phyloP scores from a whole-genome alignment of 2,888 invertebrate genomes.

The Plusia festucae region DNA sequence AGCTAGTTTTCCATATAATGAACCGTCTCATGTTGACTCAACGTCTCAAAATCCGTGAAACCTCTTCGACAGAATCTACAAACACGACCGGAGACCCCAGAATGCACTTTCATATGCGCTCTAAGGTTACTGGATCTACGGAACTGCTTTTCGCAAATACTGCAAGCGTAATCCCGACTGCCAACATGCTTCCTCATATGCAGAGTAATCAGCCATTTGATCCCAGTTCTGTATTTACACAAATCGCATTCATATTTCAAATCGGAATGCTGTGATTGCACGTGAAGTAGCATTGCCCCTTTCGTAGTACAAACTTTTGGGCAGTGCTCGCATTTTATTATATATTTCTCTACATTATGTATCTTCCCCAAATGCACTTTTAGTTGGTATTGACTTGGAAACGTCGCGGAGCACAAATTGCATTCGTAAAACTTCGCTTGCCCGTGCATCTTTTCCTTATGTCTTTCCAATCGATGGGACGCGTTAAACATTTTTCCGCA shows the following conservation, averaged over 20 bases:
- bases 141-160: conserved; percentile 87
- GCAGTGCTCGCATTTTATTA: conserved; percentile 79
- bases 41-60: conserved; percentile 66
- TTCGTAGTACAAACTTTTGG: conserved; percentile 82
- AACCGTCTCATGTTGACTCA: conserved; percentile 67
- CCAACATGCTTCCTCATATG: conserved; percentile 86
- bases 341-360: conserved; percentile 79
- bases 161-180: conserved; percentile 86
- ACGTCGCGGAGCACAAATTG: conserved; percentile 68
- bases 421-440: conserved; percentile 66
- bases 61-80: conserved; percentile 76
- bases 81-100: conserved; percentile 73
- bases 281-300: conserved; percentile 87
- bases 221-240: conserved; percentile 76
- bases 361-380: conserved; percentile 81
- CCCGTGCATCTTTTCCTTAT: conserved; percentile 74
- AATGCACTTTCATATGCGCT: conserved; percentile 80
- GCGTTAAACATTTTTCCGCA: conserved; percentile 84
- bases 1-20: conserved; percentile 68
- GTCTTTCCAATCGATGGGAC: conserved; percentile 68
- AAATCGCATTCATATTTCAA: conserved; percentile 73
- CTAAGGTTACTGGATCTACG: conserved; percentile 86
- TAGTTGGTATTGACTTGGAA: conserved; percentile 71
- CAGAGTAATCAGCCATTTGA: conserved; percentile 76
- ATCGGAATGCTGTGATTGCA: conserved; percentile 84